Percentiles rank a stretch among this genome's conserved stretches.
Evolutionary conservation across 2,113 vertebrate genomes (phyloP).

Genomic region (Pampusana beccarii): DNA sequence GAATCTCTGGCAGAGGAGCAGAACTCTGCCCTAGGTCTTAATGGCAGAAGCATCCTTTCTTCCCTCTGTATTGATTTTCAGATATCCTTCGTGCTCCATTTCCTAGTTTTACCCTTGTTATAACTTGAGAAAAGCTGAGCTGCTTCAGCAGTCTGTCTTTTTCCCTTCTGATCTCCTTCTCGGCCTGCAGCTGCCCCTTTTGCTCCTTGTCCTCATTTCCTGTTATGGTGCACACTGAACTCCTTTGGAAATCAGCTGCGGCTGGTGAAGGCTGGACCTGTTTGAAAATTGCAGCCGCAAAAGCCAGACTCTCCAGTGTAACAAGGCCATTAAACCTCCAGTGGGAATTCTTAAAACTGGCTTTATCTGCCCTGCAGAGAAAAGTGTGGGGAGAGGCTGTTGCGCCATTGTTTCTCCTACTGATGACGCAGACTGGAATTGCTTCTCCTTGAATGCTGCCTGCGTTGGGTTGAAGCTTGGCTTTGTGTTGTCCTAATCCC

Average conservation of each 20-base stretch:
- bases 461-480: neutral
- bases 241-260: neutral
- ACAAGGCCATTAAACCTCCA: neutral
- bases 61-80: neutral
- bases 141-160: neutral
- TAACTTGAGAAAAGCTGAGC: neutral
- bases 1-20: neutral
- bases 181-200: neutral
- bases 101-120: neutral
- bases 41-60: neutral
- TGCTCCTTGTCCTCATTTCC: neutral
- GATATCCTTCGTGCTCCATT: neutral
- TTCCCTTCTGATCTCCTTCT: neutral
- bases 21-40: neutral
- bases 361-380: slow-evolving; percentile 11
- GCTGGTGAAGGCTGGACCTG: neutral
- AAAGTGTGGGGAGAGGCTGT: neutral
- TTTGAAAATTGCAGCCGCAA: neutral
- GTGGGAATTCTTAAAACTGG: neutral
- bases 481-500: neutral
- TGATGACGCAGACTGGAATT: neutral
- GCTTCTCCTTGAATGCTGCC: neutral
- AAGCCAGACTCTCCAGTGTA: slow-evolving; percentile 4
- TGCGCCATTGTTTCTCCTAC: neutral
- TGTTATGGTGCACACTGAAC: neutral